A percentile compares a stretch with the other conserved stretches of the same genome.
Conservation (phyloP, 2,888 invertebrate genomes). For the Drosophila recens region DNA sequence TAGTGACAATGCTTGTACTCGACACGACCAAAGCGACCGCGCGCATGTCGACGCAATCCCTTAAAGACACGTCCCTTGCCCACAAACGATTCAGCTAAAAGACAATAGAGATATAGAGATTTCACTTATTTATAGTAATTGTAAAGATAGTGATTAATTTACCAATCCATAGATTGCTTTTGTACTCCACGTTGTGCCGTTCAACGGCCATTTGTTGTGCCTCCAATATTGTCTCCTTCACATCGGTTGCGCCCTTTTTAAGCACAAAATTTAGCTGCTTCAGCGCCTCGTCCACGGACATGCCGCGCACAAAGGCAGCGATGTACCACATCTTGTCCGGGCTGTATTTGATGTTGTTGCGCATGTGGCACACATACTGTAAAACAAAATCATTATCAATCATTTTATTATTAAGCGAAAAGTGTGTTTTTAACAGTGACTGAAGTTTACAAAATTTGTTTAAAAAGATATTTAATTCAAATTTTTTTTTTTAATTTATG, state of each 20-base stretch:
- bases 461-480: too few species aligned
- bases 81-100: conserved; percentile 94
- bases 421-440: too few species aligned
- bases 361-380: conserved; percentile 95
- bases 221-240: conserved; percentile 93
- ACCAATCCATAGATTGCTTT: conserved; percentile 98
- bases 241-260: conserved; percentile 91
- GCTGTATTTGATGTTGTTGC: conserved; percentile 94
- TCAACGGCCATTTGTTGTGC: conserved; percentile 95
- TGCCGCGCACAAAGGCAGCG: conserved; percentile 94
- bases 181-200: conserved; percentile 96
- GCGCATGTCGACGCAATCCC: conserved; percentile 93
- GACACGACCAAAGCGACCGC: conserved; percentile 89
- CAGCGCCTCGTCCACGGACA: conserved; percentile 97
- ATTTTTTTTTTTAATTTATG: too few species aligned
- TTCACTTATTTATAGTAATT: not conserved
- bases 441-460: too few species aligned
- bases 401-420: too few species aligned
- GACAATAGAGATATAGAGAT: not conserved
- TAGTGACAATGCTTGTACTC: conserved; percentile 94
- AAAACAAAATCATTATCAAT: not conserved
- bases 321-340: conserved; percentile 97
- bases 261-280: conserved; percentile 94
- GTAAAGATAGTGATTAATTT: conserved; percentile 27
- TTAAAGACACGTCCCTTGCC: conserved; percentile 91